Percentiles rank a stretch among this genome's conserved stretches.
Conservation (phyloP, 2,113 vertebrate genomes). For the Sebastes fasciatus region DNA sequence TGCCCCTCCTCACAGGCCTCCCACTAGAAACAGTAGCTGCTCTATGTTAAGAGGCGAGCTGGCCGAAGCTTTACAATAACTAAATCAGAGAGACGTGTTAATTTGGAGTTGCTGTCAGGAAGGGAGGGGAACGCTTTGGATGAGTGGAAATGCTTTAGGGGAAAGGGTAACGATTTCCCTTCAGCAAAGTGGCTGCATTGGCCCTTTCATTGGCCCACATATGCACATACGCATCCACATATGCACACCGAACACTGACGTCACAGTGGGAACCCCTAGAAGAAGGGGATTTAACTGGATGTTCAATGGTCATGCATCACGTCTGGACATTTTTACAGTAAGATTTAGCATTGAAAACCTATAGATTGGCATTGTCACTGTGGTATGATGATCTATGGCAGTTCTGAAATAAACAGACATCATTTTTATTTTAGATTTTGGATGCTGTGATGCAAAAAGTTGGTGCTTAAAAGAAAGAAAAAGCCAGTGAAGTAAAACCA, state of each 20-base stretch:
- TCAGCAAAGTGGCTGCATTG: slow-evolving; percentile 58
- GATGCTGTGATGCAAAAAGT: not conserved
- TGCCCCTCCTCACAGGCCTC: slow-evolving; percentile 55
- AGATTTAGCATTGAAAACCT: slow-evolving; percentile 16
- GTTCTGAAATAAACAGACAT: not conserved
- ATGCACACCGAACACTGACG: slow-evolving; percentile 28
- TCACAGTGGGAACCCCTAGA: slow-evolving; percentile 39
- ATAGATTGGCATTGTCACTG: not conserved
- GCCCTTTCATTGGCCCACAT: too few species aligned
- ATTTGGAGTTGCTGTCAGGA: slow-evolving; percentile 72
- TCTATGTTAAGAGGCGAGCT: slow-evolving; percentile 71
- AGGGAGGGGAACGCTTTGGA: slow-evolving; percentile 49
- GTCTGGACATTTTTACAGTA: slow-evolving; percentile 15
- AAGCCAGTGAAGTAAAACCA: not conserved
- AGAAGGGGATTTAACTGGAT: slow-evolving; percentile 14
- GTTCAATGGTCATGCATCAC: slow-evolving; percentile 25
- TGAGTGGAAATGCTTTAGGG: slow-evolving; percentile 51
- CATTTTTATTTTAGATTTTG: not conserved
- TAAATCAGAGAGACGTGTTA: slow-evolving; percentile 70
- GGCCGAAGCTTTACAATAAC: slow-evolving; percentile 67
- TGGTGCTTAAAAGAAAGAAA: not conserved
- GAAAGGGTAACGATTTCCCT: slow-evolving; percentile 74
- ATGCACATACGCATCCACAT: slow-evolving; percentile 32
- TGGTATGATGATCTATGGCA: not conserved
- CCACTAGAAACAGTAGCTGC: slow-evolving; percentile 75